A percentile compares a stretch with the other conserved stretches of the same genome.
These are phyloP conservation scores for Turritopsis rubra DNA, from an alignment of 30 jellyfish, hydroid and myxozoan species.

Conservation along the genomic window DNA sequence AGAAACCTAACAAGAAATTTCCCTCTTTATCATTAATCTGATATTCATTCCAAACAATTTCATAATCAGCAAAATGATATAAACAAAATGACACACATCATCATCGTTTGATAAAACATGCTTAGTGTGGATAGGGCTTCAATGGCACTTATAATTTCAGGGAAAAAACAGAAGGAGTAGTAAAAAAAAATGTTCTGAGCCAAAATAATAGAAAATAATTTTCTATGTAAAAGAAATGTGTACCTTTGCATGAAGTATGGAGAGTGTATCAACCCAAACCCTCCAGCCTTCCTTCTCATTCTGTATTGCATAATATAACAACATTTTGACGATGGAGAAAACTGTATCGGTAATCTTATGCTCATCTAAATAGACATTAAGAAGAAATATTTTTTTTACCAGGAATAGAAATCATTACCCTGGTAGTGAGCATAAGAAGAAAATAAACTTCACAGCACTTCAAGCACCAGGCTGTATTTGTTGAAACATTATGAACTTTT, in stretches of 20 bases:
- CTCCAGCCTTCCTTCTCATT: constrained; percentile 97
- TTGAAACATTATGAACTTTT: background rate
- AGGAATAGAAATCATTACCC: background rate
- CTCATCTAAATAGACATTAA: constrained; percentile 39
- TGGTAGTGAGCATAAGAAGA: background rate
- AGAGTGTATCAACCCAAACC: constrained; percentile 98
- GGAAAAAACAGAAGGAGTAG: too few species aligned
- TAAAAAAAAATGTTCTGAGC: too few species aligned
- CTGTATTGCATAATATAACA: constrained; percentile 81
- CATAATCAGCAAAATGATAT: too few species aligned
- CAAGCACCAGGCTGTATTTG: too few species aligned
- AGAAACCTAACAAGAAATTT: background rate
- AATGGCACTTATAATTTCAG: too few species aligned
- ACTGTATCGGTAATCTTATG: constrained; percentile 66
- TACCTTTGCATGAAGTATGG: constrained; percentile 94
- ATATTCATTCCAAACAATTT: too few species aligned
- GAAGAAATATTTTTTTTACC: background rate
- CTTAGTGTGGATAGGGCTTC: too few species aligned
- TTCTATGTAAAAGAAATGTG: background rate
- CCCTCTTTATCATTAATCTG: too few species aligned
- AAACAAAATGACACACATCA: too few species aligned
- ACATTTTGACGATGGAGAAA: constrained; percentile 68
- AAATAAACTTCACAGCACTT: background rate
- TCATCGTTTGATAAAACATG: too few species aligned
- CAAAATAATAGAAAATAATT: too few species aligned